Conservation (phyloP, 2,113 vertebrate genomes). For the Phalacrocorax brasilianus region DNA sequence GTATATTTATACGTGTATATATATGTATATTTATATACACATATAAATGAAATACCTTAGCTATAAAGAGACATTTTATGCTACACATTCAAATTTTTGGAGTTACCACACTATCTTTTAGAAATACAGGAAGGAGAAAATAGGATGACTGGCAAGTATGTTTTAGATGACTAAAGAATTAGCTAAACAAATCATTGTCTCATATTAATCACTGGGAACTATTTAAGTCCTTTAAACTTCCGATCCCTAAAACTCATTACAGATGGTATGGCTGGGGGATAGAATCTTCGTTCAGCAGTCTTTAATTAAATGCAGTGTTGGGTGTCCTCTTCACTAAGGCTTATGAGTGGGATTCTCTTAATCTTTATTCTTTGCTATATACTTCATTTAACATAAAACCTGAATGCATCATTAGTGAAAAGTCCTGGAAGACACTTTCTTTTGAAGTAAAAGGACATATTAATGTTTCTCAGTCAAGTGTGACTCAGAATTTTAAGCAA, state of each 20-base stretch:
- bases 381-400: neutral
- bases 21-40: too few relatives aligned
- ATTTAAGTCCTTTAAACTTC: neutral
- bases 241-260: neutral
- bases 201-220: neutral
- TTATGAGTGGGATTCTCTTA: neutral
- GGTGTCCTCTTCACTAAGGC: neutral
- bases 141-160: neutral
- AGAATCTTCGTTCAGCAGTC: neutral
- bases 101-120: neutral
- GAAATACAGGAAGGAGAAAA: neutral
- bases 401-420: neutral
- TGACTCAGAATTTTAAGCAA: neutral
- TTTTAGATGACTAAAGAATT: neutral
- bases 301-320: neutral
- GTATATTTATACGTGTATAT: too few relatives aligned
- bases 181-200: conserved; percentile 14
- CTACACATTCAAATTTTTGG: neutral
- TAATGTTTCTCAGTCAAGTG: neutral
- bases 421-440: neutral
- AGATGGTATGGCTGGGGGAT: neutral
- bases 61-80: neutral
- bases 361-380: neutral
- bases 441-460: neutral
- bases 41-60: neutral